phyloP scores from a whole-genome alignment of 92 coral and sea anemone genomes.

The Anthopleura xanthogrammica region DNA sequence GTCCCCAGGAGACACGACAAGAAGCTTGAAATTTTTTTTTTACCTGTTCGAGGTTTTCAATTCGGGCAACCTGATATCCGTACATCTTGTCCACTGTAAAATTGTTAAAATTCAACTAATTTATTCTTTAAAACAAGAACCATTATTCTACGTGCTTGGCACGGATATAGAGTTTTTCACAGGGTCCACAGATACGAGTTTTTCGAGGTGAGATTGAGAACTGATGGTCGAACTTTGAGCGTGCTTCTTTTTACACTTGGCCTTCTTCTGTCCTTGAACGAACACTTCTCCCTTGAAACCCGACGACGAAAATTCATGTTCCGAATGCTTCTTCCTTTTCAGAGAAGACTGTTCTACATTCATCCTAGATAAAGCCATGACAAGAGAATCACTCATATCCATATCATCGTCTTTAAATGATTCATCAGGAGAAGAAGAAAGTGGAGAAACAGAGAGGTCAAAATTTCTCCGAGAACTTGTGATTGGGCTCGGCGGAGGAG shows the following conservation, averaged over 20 bases:
- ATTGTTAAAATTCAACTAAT: constrained; percentile 26
- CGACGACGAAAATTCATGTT: constrained; percentile 58
- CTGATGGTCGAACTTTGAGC: constrained; percentile 37
- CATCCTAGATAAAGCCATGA: constrained; percentile 84
- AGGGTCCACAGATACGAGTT: constrained; percentile 44
- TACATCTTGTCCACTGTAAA: constrained; percentile 19
- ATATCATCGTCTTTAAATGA: constrained; percentile 59
- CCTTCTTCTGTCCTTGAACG: constrained; percentile 64
- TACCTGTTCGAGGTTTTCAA: not conserved
- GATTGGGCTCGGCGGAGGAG: constrained; percentile 79
- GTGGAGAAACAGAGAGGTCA: constrained; percentile 61
- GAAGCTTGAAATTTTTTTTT: not conserved
- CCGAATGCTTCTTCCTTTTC: constrained; percentile 83
- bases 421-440: constrained; percentile 71
- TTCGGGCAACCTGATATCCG: constrained; percentile 38
- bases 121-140: constrained; percentile 23
- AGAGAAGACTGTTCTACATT: constrained; percentile 82
- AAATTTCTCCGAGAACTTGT: constrained; percentile 78
- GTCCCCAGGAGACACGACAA: not conserved
- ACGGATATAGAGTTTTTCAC: constrained; percentile 53
- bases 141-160: constrained; percentile 39
- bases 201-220: constrained; percentile 37
- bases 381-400: constrained; percentile 74
- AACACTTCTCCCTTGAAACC: constrained; percentile 56
- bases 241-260: constrained; percentile 52